Evolutionary conservation across 2,888 invertebrate species (phyloP).

Genomic region (Therioaphis trifolii): DNA sequence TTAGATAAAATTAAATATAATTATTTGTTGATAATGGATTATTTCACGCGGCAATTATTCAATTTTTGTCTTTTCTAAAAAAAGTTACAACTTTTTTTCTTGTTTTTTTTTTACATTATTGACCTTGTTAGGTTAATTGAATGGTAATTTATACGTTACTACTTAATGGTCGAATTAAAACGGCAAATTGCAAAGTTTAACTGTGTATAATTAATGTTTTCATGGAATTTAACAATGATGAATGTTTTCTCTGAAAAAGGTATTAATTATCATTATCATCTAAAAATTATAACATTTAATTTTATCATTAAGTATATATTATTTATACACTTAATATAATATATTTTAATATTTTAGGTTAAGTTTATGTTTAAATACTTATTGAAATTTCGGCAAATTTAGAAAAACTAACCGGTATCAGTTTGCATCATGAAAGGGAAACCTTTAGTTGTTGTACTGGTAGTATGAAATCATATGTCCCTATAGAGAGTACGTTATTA

Average conservation of each 20-base stretch:
- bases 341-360: too few species aligned
- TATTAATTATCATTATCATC: background rate
- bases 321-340: too few species aligned
- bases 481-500: conserved; percentile 26
- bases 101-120: conserved; percentile 23
- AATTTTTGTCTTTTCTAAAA: background rate
- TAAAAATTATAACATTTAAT: background rate
- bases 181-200: background rate
- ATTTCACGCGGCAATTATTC: background rate
- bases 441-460: background rate
- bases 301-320: too few species aligned
- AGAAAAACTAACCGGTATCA: background rate
- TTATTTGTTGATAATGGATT: too few species aligned
- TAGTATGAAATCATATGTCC: conserved; percentile 32
- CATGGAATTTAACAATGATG: background rate
- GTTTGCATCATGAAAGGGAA: background rate
- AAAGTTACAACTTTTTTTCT: background rate
- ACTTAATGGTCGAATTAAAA: background rate
- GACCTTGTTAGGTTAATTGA: conserved; percentile 15
- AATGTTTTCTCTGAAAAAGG: background rate
- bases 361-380: background rate
- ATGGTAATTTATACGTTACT: conserved; percentile 22
- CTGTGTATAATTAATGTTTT: background rate
- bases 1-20: background rate
- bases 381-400: background rate